These are phyloP conservation scores for Whitmania pigra DNA, from an alignment of 1,140 invertebrate genomes.

Conservation along the genomic window DNA sequence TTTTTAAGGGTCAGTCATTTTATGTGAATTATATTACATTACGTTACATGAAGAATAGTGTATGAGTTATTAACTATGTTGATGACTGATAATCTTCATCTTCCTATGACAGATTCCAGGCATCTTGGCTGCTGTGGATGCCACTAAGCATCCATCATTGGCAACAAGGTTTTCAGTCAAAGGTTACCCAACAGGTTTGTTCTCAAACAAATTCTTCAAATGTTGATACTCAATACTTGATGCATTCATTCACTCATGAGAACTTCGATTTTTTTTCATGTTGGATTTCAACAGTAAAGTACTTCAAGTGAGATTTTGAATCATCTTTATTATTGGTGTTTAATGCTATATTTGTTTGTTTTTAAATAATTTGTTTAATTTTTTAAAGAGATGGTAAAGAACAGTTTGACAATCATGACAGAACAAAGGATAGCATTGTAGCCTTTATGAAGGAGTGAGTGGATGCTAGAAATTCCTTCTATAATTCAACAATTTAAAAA, in stretches of 20 bases:
- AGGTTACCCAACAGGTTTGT: slow-evolving; percentile 60
- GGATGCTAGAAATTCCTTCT: background rate
- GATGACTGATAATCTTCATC: no score
- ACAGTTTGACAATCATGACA: slow-evolving; percentile 59
- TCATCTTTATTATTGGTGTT: slow-evolving; percentile 18
- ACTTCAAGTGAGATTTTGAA: slow-evolving; percentile 50
- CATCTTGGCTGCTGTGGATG: slow-evolving; percentile 65
- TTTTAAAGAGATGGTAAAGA: slow-evolving; percentile 50
- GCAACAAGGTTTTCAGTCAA: slow-evolving; percentile 58
- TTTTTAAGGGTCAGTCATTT: no score
- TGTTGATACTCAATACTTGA: no score
- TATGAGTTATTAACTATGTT: no score
- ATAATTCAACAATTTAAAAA: slow-evolving; percentile 3
- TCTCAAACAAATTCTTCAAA: background rate
- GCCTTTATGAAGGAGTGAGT: slow-evolving; percentile 62
- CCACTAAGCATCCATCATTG: slow-evolving; percentile 58
- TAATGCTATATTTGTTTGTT: background rate
- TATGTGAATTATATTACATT: no score
- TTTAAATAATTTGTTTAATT: slow-evolving; percentile 7
- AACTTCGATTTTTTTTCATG: slow-evolving; percentile 16
- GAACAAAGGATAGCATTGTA: slow-evolving; percentile 62
- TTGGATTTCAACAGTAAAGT: slow-evolving; percentile 48
- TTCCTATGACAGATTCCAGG: slow-evolving; percentile 49
- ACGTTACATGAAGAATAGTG: no score
- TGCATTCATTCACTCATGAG: no score